Base-by-base conservation (phyloP, 23 tunicate genomes). In the Phallusia fumigata region DNA sequence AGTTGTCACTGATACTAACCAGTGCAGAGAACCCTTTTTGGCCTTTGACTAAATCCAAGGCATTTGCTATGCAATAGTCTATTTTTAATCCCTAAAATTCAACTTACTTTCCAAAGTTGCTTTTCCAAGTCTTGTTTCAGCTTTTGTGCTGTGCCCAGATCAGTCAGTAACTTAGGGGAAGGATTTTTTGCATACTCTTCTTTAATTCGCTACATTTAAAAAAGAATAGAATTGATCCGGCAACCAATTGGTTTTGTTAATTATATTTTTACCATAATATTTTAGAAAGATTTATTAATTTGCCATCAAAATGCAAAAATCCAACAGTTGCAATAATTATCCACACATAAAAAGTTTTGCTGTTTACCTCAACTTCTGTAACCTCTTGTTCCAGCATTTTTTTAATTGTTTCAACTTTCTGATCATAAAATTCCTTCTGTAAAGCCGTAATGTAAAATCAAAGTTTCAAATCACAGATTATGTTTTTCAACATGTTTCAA, bases 371-470 rank as follows among this genome's bases (percentile, higher is more conserved):
- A 0, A 88, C 92, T 84, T 93, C 97, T 34, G 78, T 83, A 0
- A 36, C 76, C 51, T 88, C 97, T 52, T 84, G 89, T 31, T 83
- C 79, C 81, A 93, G 49, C 97, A 93, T 93, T 49, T 93, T 93
- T 85, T 93, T 93, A 31, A 93, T 93, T 0, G 93, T 93, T 2
- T 88, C 87, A 33, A 93, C 97, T 88, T 93, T 93, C 76, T 88
- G 81, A 34, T 93, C 87, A 65, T 81, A 80, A 84, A 88, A 84
- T 19, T 52, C 30, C 45, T 89, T 36, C 78, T 83, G 87, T 10
- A 52, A 83, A 30, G 45, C 10, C 47, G 10, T 3, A 40, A 40
- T 3, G 5, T 40, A 40, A 40, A 5, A 40, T 40, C 47, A 40
- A 75, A 75, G 3, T 11, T 22, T 1, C 13, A 58, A 24, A 13